Evolutionary conservation across 2,888 invertebrate species (phyloP).

Genomic region (Apoda limacodes): DNA sequence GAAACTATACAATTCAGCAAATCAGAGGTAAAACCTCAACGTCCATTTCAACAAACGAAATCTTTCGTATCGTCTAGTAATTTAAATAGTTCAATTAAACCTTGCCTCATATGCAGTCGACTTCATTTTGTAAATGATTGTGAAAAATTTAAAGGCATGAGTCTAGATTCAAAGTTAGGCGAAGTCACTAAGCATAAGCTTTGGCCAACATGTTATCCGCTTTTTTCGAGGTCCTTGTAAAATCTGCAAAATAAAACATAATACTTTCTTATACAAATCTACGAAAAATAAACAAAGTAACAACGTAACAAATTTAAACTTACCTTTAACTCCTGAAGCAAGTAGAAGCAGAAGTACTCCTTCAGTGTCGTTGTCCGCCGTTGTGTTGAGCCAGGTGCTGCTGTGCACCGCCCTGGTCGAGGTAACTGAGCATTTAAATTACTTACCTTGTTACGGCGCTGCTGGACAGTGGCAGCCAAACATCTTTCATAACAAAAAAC

Average conservation of each 20-base stretch:
- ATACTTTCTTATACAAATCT: slow-evolving; percentile 17
- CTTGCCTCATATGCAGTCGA: slow-evolving; percentile 12
- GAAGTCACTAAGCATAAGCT: slow-evolving; percentile 13
- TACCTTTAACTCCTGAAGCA: too few species aligned
- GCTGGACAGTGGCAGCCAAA: too few species aligned
- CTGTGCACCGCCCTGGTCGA: too few species aligned
- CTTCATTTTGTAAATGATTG: slow-evolving; percentile 14
- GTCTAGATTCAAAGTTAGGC: slow-evolving; percentile 10
- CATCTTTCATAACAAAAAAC: too few species aligned
- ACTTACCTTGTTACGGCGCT: too few species aligned
- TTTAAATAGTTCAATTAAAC: neutral
- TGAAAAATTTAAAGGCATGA: slow-evolving; percentile 9
- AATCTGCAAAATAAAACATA: slow-evolving; percentile 18
- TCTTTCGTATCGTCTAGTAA: slow-evolving; percentile 1
- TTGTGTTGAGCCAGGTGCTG: too few species aligned
- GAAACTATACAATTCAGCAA: slow-evolving; percentile 6
- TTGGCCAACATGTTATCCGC: slow-evolving; percentile 4
- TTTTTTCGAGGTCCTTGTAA: slow-evolving; percentile 16
- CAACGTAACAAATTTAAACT: too few species aligned
- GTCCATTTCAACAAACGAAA: neutral
- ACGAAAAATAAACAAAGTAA: too few species aligned
- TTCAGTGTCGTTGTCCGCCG: too few species aligned
- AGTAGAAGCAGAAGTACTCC: too few species aligned
- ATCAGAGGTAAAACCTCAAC: neutral
- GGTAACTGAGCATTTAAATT: too few species aligned